A percentile compares a stretch with the other conserved stretches of the same genome.
These are phyloP conservation scores for Ophion costatus DNA, from an alignment of 2,888 invertebrate genomes.

Conservation along the genomic window DNA sequence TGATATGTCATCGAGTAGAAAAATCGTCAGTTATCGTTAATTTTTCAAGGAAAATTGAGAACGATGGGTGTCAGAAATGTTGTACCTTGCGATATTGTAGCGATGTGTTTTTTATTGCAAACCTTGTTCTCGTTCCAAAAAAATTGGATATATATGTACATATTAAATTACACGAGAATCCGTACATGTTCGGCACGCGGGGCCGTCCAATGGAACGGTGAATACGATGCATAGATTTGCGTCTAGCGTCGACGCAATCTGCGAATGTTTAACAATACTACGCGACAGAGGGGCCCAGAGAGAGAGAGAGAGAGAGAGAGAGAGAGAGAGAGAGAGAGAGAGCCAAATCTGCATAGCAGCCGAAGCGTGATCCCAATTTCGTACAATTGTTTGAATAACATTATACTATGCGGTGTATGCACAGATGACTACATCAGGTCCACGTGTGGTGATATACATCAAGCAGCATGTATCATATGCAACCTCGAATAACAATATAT, in stretches of 20 bases:
- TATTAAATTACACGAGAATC: not conserved
- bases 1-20: too few species aligned
- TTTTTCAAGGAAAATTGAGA: too few species aligned
- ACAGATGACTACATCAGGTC: constrained; percentile 3
- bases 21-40: too few species aligned
- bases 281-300: not conserved
- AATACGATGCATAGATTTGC: constrained; percentile 17
- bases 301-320: constrained; percentile 17
- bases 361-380: constrained; percentile 50
- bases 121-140: constrained; percentile 5
- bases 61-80: too few species aligned
- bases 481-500: constrained; percentile 15
- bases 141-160: constrained; percentile 3
- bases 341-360: constrained; percentile 15
- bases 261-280: constrained; percentile 36
- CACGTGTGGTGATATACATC: constrained; percentile 29
- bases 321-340: constrained; percentile 2
- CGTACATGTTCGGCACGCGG: not conserved
- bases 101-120: too few species aligned
- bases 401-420: constrained; percentile 13
- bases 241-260: constrained; percentile 29
- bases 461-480: not conserved
- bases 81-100: too few species aligned
- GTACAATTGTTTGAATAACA: constrained; percentile 52
- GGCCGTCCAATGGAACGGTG: constrained; percentile 12